Base-by-base conservation (phyloP, 2,113 vertebrate genomes). In the Platysteira castanea region DNA sequence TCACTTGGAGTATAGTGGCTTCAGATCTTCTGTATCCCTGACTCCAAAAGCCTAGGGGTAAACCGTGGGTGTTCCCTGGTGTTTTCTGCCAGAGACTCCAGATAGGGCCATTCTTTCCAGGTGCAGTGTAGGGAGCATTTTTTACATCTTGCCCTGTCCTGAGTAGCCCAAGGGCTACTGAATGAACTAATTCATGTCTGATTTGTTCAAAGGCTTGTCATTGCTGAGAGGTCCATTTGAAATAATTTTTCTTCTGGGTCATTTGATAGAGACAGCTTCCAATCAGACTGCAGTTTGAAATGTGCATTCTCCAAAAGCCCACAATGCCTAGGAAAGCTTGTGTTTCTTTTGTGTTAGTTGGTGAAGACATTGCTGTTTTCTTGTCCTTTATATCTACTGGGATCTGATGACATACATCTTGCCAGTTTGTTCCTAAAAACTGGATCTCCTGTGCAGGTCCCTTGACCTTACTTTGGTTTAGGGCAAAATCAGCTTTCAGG, bases 281-380 rank as follows among this genome's bases (percentile, higher is more conserved):
- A 50, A 16, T 50, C 59, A 73, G 22, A 50, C 15, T 37, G 21
- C 39, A 33, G 16, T 24, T 50, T 44, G 37, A 42, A 44, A 59
- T 17, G 9, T 63, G 13, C 12, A 24, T 33, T 88, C 10, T 44
- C 27, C 31, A 27, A 57, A 89, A 81, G 26, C 27, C 22, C 31
- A 37, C 4, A 56, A 44, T 28, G 12, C 10, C 4, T 33, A 37
- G 33, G 44, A n/a, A 23, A 7, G 1, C 8, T 27, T 37, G 7
- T 30, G 4, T 73, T 81, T 73, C 14, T 44, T 52, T 74, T 1
- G 1, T 1, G 0, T 44, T 73, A 7, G 8, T 19, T 65, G 50
- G 18, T 52, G 44, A 33, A 52, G 15, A 65, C 18, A 11, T 28
- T 57, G 14, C 9, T 73, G 22, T 65, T 73, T 7, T 7, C 18